Base-by-base conservation (phyloP, 2,797 vertebrate genomes). In the Xerus rutilus region DNA sequence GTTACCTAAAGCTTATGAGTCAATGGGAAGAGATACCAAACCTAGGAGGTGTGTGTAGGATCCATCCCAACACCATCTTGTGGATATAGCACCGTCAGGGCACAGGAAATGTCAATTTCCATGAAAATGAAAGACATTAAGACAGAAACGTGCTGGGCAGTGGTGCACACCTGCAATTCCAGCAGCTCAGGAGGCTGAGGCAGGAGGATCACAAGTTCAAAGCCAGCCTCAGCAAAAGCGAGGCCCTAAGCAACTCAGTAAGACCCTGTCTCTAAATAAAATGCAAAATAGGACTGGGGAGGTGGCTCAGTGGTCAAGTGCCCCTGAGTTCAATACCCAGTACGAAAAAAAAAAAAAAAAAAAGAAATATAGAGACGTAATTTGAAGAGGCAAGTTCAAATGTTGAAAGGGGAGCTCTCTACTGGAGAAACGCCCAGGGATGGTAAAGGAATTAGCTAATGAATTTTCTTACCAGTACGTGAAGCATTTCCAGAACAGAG, bases 21-120 rank as follows among this genome's bases (percentile, higher is more conserved):
- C 47, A 93, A 62, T 45, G 18, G 93, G 11, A 95, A 35, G 35
- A 92, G 59, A 35, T 83, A 96, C 91, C 85, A 83, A 93, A 94
- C 14, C 65, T 89, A 67, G 0, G 12, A 74, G 12, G 82, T 10
- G 69, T 43, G 47, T 89, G 77, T 59, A 20, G 93, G 35, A 78
- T 3, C 77, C 62, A 85, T 47, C 47, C 47, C 52, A 96, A 94
- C 0, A 2, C 39, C 2, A 13, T 92, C 54, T 57, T 65, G 23
- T 39, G 74, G 94, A 79, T 15, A 70, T 70, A 81, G 92, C 47
- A 76, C 94, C 92, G 11, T 49, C 86, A 94, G 97, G 11, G 79
- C 1, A 57, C 15, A 88, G 49, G 18, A 78, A 84, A 69, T 57
- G 70, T 87, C 57, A 54, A 62, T 89, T 65, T 0, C 8, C 43